Evolutionary conservation across 2,113 vertebrate genomes (phyloP).

Genomic region (Paedocypris sp.): DNA sequence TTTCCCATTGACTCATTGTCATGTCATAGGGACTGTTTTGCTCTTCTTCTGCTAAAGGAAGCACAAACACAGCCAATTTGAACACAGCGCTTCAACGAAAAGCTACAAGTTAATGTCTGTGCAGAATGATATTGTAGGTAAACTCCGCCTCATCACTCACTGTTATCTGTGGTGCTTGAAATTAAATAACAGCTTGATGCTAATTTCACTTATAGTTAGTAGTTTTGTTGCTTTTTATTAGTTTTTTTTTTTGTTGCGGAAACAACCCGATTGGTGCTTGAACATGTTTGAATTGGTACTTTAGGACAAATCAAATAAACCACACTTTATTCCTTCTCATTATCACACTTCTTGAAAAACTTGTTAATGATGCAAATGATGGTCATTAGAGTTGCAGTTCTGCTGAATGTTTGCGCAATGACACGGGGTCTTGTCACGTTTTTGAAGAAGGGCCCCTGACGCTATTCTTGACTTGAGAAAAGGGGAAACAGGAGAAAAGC

Average conservation of each 20-base stretch:
- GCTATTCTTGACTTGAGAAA: slow-evolving; percentile 20
- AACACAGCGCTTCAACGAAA: neutral
- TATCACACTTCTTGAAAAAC: too few relatives aligned
- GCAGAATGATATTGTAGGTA: too few relatives aligned
- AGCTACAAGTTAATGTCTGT: too few relatives aligned
- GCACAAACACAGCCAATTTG: slow-evolving; percentile 27
- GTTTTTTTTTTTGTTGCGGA: too few relatives aligned
- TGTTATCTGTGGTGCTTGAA: too few relatives aligned
- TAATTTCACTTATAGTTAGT: too few relatives aligned
- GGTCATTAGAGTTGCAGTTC: neutral
- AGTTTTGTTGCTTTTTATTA: neutral
- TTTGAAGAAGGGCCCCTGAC: neutral
- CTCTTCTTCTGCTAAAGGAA: slow-evolving; percentile 29
- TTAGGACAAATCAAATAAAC: neutral
- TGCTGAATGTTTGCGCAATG: neutral
- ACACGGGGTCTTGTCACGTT: slow-evolving; percentile 6
- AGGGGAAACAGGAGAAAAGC: slow-evolving; percentile 29
- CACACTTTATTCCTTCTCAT: too few relatives aligned
- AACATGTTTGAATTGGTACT: too few relatives aligned
- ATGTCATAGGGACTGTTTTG: neutral
- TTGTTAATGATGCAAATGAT: neutral
- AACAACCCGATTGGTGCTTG: too few relatives aligned
- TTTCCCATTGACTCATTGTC: neutral
- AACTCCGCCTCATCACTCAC: too few relatives aligned
- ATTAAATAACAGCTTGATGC: too few relatives aligned